Conservation (phyloP, 2,113 vertebrate species). For the Sus scrofa region T2T-Sscrofa CM000820.6:93346501-93347000, state of each 20-base stretch:
- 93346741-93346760: slow-evolving; percentile 1
- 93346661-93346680: not conserved
- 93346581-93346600: not conserved
- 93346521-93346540: not conserved
- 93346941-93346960: too few relatives aligned
- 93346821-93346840: not conserved
- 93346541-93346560: slow-evolving; percentile 36
- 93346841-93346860: slow-evolving; percentile 32
- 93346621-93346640: not conserved
- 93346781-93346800: slow-evolving; percentile 3
- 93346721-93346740: slow-evolving; percentile 1
- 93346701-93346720: slow-evolving; percentile 6
- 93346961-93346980: too few relatives aligned
- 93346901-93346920: too few relatives aligned
- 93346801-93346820: not conserved
- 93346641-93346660: not conserved
- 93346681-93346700: not conserved
- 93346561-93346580: slow-evolving; percentile 28
- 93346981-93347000: too few relatives aligned
- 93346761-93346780: slow-evolving; percentile 31
- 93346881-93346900: not conserved
- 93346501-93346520: too few relatives aligned
- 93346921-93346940: too few relatives aligned
- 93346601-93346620: not conserved
- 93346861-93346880: slow-evolving; percentile 23